These are phyloP conservation scores for Mya arenaria DNA, from an alignment of 1,140 invertebrate genomes.

Conservation along the genomic window DNA sequence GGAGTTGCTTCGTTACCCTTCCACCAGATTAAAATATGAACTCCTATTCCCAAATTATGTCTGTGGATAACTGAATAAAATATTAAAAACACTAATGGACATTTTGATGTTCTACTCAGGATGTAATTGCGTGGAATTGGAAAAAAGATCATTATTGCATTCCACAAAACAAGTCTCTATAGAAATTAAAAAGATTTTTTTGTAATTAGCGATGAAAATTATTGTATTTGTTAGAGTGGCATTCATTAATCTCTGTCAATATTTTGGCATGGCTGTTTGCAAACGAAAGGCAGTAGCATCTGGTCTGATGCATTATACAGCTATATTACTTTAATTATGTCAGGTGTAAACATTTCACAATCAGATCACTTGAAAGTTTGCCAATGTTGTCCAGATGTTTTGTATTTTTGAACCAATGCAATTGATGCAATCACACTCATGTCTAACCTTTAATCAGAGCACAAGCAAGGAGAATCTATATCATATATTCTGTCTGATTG, in stretches of 20 bases:
- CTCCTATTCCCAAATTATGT: constrained; percentile 52
- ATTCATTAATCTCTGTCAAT: constrained; percentile 34
- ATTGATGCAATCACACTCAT: too few relatives aligned
- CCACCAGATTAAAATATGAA: constrained; percentile 52
- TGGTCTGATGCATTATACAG: too few relatives aligned
- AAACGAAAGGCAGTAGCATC: too few relatives aligned
- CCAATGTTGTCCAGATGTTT: too few relatives aligned
- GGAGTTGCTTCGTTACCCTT: constrained; percentile 28
- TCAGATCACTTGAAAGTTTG: too few relatives aligned
- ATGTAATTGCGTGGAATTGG: constrained; percentile 29
- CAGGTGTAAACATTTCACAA: too few relatives aligned
- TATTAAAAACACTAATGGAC: constrained; percentile 50
- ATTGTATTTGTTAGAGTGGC: constrained; percentile 22
- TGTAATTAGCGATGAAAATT: constrained; percentile 38
- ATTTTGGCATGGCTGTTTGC: too few relatives aligned
- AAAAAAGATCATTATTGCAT: constrained; percentile 33
- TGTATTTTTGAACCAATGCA: too few relatives aligned
- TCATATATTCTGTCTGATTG: too few relatives aligned
- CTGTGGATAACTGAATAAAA: constrained; percentile 38
- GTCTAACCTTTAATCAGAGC: too few relatives aligned
- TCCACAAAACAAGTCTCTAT: constrained; percentile 13
- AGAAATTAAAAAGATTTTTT: constrained; percentile 10
- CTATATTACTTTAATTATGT: too few relatives aligned
- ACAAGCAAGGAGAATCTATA: too few relatives aligned
- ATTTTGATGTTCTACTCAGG: constrained; percentile 23